Conservation (phyloP, 2,113 vertebrate genomes). For the Ophthalmolycus amberensis region DNA sequence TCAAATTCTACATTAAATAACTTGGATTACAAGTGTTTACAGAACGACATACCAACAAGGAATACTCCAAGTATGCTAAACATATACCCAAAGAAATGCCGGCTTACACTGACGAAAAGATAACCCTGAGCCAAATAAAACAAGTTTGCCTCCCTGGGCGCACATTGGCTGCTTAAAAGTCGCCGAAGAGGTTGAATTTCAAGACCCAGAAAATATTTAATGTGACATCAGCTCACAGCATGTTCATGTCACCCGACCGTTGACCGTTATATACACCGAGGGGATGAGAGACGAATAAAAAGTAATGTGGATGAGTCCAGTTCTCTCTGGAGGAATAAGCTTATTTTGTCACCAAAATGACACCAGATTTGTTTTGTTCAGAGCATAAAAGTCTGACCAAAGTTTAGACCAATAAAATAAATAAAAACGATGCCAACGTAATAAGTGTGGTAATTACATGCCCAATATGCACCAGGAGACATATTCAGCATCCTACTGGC, state of each 20-base stretch:
- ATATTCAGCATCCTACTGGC: conserved; percentile 4
- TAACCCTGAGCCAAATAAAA: not conserved
- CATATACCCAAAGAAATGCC: not conserved
- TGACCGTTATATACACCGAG: not conserved
- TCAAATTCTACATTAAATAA: too few relatives aligned
- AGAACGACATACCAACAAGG: not conserved
- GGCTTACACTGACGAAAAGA: not conserved
- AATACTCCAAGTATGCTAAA: not conserved
- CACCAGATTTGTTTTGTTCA: not conserved
- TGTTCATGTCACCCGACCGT: not conserved
- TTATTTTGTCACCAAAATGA: not conserved
- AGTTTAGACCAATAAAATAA: not conserved
- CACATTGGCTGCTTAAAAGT: not conserved
- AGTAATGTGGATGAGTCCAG: not conserved
- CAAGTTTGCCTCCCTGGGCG: not conserved
- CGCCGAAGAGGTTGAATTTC: not conserved
- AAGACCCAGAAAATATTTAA: not conserved
- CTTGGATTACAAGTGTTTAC: not conserved
- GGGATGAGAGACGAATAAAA: not conserved
- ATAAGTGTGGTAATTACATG: not conserved
- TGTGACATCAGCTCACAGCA: conserved; percentile 6
- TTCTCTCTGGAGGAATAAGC: not conserved
- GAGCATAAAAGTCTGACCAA: not conserved
- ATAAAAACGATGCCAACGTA: not conserved
- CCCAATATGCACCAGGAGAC: not conserved